Evolutionary conservation across 2,888 invertebrate species (phyloP).

Genomic region (Hirtodrosophila histrioides): DNA sequence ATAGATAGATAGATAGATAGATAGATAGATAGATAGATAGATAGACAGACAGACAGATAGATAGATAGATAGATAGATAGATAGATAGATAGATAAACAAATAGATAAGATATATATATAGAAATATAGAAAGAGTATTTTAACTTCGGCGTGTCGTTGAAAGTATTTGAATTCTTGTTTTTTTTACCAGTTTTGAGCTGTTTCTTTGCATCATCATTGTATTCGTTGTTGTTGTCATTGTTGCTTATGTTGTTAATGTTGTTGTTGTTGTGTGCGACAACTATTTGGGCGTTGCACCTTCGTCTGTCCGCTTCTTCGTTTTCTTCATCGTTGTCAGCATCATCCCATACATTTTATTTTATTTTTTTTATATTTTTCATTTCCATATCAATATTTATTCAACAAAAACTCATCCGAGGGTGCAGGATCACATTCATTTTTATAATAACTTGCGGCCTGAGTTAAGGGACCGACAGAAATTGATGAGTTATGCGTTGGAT

Average conservation of each 20-base stretch:
- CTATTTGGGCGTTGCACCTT: conserved; percentile 66
- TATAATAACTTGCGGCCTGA: conserved; percentile 44
- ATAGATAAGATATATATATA: too few species aligned
- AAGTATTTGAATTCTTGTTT: not conserved
- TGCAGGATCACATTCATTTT: conserved; percentile 48
- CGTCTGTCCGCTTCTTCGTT: conserved; percentile 21
- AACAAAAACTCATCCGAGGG: conserved; percentile 33
- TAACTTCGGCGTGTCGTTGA: conserved; percentile 7
- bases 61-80: too few species aligned
- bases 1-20: too few species aligned
- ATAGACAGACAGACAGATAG: too few species aligned
- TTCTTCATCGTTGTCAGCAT: conserved; percentile 1
- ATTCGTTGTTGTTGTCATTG: conserved; percentile 12
- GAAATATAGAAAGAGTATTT: conserved; percentile 27
- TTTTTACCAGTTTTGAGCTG: conserved; percentile 19
- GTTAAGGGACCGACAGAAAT: conserved; percentile 6
- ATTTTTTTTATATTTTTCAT: conserved; percentile 18
- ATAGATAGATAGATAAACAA: too few species aligned
- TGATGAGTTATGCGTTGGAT: conserved; percentile 30
- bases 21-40: too few species aligned
- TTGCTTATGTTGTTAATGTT: conserved; percentile 1
- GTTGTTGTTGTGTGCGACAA: conserved; percentile 46
- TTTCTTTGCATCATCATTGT: conserved; percentile 22
- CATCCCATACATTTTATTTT: conserved; percentile 20
- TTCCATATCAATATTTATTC: conserved; percentile 62